phyloP scores from a whole-genome alignment of 2,113 vertebrate genomes.

The Pontoporia blainvillei region DNA sequence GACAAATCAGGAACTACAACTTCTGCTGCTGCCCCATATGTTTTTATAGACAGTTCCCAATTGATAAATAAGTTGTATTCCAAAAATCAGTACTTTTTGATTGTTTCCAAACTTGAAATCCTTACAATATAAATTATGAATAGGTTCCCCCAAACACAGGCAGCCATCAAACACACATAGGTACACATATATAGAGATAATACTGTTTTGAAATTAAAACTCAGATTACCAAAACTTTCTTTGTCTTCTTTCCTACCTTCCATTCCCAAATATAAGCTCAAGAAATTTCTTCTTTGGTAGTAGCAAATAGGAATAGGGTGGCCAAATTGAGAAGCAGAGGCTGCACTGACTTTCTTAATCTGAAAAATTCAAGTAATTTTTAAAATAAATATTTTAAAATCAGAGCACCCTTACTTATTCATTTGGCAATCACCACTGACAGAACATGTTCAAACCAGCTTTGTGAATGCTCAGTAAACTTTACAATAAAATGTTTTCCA shows the following conservation, averaged over 20 bases:
- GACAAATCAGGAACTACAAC: not conserved
- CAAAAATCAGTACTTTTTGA: not conserved
- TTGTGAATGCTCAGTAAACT: not conserved
- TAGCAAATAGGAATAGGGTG: not conserved
- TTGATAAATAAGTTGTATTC: not conserved
- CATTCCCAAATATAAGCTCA: not conserved
- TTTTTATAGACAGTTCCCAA: not conserved
- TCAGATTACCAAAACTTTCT: not conserved
- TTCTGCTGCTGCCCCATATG: not conserved
- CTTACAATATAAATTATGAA: slow-evolving; percentile 4
- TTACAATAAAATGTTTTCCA: slow-evolving; percentile 1
- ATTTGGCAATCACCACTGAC: not conserved
- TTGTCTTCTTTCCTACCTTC: not conserved
- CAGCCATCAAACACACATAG: not conserved
- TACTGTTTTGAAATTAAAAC: slow-evolving; percentile 17
- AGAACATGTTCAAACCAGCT: not conserved
- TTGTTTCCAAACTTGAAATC: not conserved
- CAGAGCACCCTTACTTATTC: not conserved
- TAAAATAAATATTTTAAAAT: slow-evolving; percentile 15
- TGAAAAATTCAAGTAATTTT: slow-evolving; percentile 10
- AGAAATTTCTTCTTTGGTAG: not conserved
- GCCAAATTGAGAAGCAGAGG: not conserved
- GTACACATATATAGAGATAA: not conserved
- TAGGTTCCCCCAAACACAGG: not conserved
- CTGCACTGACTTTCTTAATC: not conserved